phyloP scores from a whole-genome alignment of 2,888 invertebrate genomes.

The Adineta ricciae region DNA sequence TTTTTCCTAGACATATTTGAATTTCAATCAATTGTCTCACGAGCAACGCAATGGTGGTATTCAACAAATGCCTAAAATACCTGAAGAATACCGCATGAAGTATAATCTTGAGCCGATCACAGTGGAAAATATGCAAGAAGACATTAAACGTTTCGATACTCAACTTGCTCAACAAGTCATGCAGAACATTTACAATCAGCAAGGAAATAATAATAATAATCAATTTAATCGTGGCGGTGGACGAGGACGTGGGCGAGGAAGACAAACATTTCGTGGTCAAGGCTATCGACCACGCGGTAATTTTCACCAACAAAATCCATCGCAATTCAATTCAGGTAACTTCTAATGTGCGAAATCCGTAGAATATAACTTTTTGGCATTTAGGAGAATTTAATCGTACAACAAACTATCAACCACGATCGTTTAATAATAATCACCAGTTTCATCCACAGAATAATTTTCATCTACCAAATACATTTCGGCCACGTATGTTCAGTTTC shows the following conservation, averaged over 20 bases:
- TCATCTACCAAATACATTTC: neutral
- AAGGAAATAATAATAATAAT: neutral
- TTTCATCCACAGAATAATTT: neutral
- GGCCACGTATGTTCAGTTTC: neutral
- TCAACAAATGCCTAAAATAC: conserved; percentile 4
- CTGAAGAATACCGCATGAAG: neutral
- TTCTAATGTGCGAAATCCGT: too few relatives aligned
- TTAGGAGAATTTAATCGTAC: neutral
- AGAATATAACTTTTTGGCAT: neutral
- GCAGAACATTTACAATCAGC: neutral
- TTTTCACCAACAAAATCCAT: neutral
- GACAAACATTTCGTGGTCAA: neutral
- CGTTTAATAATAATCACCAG: neutral
- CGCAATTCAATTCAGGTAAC: neutral
- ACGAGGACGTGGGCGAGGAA: neutral
- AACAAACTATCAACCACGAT: neutral
- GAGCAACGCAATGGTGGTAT: neutral
- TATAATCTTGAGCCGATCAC: neutral
- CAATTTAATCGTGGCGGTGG: neutral
- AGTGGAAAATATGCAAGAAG: neutral
- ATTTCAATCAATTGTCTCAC: neutral
- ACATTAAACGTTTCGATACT: neutral
- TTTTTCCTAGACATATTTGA: neutral
- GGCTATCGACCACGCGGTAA: neutral
- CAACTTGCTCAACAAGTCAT: neutral